phyloP scores from a whole-genome alignment of 2,797 vertebrate species.

The Myotis pilosus region DNA sequence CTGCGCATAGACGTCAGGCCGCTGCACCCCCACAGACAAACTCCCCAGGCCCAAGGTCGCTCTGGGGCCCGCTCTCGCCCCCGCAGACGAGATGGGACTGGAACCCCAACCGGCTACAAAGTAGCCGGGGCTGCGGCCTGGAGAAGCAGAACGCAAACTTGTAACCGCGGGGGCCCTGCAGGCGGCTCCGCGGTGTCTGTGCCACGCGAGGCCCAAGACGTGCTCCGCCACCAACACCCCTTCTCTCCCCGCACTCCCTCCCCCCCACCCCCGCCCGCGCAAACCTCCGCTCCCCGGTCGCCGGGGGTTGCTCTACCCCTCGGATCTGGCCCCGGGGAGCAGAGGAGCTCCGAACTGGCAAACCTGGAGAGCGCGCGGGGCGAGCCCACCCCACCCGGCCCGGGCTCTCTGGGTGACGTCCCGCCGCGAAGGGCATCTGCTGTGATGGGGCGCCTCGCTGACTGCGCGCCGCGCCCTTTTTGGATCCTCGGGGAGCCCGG shows the following conservation, averaged over 20 bases:
- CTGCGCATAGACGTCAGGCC: neutral
- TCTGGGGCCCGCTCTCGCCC: fast-evolving
- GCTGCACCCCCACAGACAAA: neutral
- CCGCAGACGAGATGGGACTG: too few relatives aligned
- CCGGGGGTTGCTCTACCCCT: constrained; percentile 80
- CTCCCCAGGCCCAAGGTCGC: neutral
- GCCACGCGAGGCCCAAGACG: constrained; percentile 52
- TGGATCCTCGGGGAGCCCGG: fast-evolving
- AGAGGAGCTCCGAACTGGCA: constrained; percentile 79
- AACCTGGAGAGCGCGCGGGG: constrained; percentile 72
- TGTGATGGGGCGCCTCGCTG: fast-evolving
- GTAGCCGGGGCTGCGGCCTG: neutral
- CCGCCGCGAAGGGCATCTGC: too few relatives aligned
- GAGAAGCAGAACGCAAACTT: neutral
- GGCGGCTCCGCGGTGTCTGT: neutral
- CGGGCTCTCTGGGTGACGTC: too few relatives aligned
- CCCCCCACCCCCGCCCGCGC: too few relatives aligned
- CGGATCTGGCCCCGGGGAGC: constrained; percentile 80
- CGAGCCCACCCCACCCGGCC: neutral
- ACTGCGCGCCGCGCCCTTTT: fast-evolving
- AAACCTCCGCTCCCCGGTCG: constrained; percentile 48
- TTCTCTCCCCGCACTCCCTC: too few relatives aligned
- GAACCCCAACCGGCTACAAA: neutral
- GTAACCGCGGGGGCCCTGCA: neutral
- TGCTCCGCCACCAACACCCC: constrained; percentile 18